phyloP scores from a whole-genome alignment of 2,888 invertebrate genomes.

The Tinea pellionella region DNA sequence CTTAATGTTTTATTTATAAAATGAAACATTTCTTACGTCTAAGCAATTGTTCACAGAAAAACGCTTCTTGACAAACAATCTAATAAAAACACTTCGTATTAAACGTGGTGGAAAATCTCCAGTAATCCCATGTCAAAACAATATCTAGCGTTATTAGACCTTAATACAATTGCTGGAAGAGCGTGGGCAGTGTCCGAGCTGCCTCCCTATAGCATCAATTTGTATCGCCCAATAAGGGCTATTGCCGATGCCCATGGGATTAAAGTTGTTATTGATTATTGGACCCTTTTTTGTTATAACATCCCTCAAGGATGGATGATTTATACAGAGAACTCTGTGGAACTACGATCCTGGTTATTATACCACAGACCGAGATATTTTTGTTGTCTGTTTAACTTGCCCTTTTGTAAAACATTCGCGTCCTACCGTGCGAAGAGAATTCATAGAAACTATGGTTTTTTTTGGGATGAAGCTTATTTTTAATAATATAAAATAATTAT shows the following conservation, averaged over 20 bases:
- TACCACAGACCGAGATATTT: constrained; percentile 30
- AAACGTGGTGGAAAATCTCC: constrained; percentile 30
- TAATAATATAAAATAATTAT: constrained; percentile 8
- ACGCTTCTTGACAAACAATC: neutral
- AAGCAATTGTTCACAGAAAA: constrained; percentile 5
- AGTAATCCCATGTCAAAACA: constrained; percentile 48
- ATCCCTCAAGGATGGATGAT: constrained; percentile 38
- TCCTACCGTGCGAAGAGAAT: constrained; percentile 6
- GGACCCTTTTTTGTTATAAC: constrained; percentile 55
- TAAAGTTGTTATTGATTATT: constrained; percentile 69
- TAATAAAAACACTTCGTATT: constrained; percentile 18
- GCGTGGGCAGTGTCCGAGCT: neutral
- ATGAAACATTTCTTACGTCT: neutral
- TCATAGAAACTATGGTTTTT: neutral
- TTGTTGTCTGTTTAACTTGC: constrained; percentile 10
- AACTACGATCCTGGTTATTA: neutral
- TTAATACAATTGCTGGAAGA: constrained; percentile 18
- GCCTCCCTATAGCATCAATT: constrained; percentile 30
- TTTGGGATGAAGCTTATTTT: neutral
- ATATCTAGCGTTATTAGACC: constrained; percentile 44
- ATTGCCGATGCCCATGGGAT: constrained; percentile 59
- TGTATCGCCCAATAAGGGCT: constrained; percentile 59
- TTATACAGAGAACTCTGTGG: constrained; percentile 32
- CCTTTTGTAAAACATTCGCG: neutral
- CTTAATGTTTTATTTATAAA: neutral